Evolutionary conservation across 2,113 vertebrate genomes (phyloP).

Genomic region (Cricetomys ansorgei): DNA sequence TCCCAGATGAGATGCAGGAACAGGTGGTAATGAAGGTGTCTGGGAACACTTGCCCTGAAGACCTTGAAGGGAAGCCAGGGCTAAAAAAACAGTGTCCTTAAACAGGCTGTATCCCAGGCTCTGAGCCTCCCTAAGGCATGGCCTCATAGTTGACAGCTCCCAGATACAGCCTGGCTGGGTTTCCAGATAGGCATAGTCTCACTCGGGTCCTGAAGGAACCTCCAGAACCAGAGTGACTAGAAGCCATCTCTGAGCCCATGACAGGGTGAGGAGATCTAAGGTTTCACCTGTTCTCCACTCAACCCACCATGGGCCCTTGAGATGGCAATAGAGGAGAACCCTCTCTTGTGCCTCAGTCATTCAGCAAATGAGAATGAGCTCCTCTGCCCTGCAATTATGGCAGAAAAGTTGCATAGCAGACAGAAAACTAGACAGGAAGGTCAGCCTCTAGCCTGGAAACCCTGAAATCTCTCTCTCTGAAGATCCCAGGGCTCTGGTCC

Average conservation of each 20-base stretch:
- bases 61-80: constrained; percentile 27
- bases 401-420: not conserved
- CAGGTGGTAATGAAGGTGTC: constrained; percentile 49
- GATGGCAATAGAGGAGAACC: fast-evolving
- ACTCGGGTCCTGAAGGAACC: not conserved
- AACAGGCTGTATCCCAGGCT: not conserved
- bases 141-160: not conserved
- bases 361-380: not conserved
- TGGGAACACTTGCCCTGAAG: constrained; percentile 6
- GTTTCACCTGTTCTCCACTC: not conserved
- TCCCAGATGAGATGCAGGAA: constrained; percentile 29
- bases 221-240: not conserved
- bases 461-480: not conserved
- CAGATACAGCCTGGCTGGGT: not conserved
- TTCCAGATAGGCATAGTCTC: not conserved
- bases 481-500: not conserved
- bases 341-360: not conserved
- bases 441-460: not conserved
- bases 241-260: not conserved
- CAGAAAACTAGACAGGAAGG: not conserved
- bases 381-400: not conserved
- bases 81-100: not conserved
- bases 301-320: not conserved
- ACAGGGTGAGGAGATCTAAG: not conserved
- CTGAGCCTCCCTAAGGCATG: not conserved